Base-by-base conservation (phyloP, 2,888 invertebrate genomes). In the Bimastos eiseni region DNA sequence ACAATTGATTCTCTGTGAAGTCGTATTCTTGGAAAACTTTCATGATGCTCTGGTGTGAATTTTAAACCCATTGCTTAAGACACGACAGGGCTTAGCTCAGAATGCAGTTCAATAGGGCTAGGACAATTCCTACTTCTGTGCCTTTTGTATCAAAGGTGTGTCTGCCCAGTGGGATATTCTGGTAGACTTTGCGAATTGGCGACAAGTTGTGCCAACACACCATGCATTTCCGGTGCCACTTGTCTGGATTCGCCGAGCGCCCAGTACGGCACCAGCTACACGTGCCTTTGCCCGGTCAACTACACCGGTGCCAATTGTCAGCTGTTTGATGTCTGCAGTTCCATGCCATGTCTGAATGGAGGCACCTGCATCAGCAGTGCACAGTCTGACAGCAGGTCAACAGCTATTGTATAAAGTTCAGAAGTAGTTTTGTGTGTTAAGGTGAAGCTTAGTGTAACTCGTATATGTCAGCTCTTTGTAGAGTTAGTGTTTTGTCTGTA, bases 301-400 rank as follows among this genome's bases (percentile, higher is more conserved):
- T 92, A 89, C 83, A n/a, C 36, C 33, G 92, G 92, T 33, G 91
- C 91, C 89, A 92, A 88, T 70, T 92, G 92, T 83, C 41, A 90
- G 13, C 91, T 89, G 91, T 90, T 88, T 41, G 83, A 91, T 38
- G 90, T 55, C 90, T 91, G 92, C 90, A 55, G 49, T 30, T 37
- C 91, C 30, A 33, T 24, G 21, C 92, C 91, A 15, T 92, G 92
- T 83, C 90, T 37, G 49, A 92, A 92, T 83, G 91, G 90, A 4
- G 92, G 91, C 19, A 90, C 83, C 36, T 91, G 90, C 37, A 34
- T 49, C 84, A 90, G 36, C 90, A n/a, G 33, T 36, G 84, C 44
- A 37, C 44, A 86, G 38, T 41, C n/a, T 33, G 6, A 70, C 8
- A 30, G 30, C 30, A 70, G 70, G 70, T 70, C 70, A 70, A n/a